Base-by-base conservation (phyloP, 2,113 vertebrate genomes). In the Periophthalmus modestus region DNA sequence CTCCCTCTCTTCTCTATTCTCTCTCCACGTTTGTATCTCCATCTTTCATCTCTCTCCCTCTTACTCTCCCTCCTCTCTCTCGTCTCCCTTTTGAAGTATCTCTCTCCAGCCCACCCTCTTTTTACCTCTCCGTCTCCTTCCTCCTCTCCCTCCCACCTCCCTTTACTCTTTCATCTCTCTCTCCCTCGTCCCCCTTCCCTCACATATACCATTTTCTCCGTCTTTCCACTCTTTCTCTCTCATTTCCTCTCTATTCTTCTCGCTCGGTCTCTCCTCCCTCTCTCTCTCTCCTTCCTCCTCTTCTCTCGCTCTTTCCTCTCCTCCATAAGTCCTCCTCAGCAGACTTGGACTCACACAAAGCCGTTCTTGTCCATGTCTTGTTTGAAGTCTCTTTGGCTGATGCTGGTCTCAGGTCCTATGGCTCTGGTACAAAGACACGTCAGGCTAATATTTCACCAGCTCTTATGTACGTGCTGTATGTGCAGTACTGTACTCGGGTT, bases 281-380 rank as follows among this genome's bases (percentile, higher is more conserved):
- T 12, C 11, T 46, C 43, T 46, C 43, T 46, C 43, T 46, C 43
- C 6, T 6, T 46, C 43, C 1, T 12, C 11, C 11, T 12, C 28
- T 28, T 28, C 28, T 28, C 28, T 28, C 3, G 59, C 65, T 65
- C 70, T 0, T 43, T 66, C 77, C 58, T 55, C 52, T 48, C 52
- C 39, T 43, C 39, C 39, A 43, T 43, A 43, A 43, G 39, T 55
- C 52, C 23, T 68, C 71, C 66, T 1, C 59, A 34, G 71, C 77
- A 48, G 23, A 43, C 7, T 9, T 0, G 10, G n/a, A 47, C 1
- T 9, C 46, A 82, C 15, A 89, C 85, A 84, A 85, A 78, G 82
- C 74, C 54, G 57, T 57, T 4, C 57, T 85, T 89, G 83, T 91
- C 69, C 69, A 33, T 19, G 21, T 9, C 19, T 1, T 21, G 63